Conservation (phyloP, 2,888 invertebrate species). For the Electrophaes corylata region DNA sequence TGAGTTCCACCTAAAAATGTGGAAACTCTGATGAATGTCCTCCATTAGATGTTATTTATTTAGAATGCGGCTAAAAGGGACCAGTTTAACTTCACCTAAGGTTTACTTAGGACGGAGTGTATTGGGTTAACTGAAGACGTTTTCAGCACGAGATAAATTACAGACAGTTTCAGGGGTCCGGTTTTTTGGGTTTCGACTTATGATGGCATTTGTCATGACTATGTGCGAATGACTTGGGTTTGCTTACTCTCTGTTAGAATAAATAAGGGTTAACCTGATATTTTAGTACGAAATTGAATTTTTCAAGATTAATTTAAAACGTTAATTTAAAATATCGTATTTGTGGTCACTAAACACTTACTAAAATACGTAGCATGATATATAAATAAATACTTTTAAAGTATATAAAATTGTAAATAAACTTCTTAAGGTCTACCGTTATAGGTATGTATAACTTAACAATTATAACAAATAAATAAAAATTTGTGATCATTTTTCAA, state of each 20-base stretch:
- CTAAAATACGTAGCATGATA: too few species aligned
- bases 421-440: too few species aligned
- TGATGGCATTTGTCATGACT: constrained; percentile 74
- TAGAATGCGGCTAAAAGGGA: constrained; percentile 83
- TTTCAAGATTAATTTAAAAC: too few species aligned
- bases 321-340: too few species aligned
- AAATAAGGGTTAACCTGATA: constrained; percentile 3
- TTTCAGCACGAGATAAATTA: constrained; percentile 75
- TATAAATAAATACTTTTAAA: too few species aligned
- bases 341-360: too few species aligned
- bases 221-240: constrained; percentile 55
- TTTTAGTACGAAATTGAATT: too few species aligned
- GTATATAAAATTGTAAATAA: too few species aligned
- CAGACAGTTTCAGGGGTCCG: constrained; percentile 76
- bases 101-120: constrained; percentile 82
- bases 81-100: constrained; percentile 80
- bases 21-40: constrained; percentile 84
- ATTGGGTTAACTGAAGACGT: constrained; percentile 81
- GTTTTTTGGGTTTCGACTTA: constrained; percentile 76
- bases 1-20: constrained; percentile 82
- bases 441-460: too few species aligned
- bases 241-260: constrained; percentile 38
- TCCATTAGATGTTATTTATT: constrained; percentile 86
- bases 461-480: too few species aligned
- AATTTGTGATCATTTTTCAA: too few species aligned